Percentiles rank a stretch among this genome's conserved stretches.
phyloP scores from a whole-genome alignment of 2,113 vertebrate species.

The Neoarius graeffei region DNA sequence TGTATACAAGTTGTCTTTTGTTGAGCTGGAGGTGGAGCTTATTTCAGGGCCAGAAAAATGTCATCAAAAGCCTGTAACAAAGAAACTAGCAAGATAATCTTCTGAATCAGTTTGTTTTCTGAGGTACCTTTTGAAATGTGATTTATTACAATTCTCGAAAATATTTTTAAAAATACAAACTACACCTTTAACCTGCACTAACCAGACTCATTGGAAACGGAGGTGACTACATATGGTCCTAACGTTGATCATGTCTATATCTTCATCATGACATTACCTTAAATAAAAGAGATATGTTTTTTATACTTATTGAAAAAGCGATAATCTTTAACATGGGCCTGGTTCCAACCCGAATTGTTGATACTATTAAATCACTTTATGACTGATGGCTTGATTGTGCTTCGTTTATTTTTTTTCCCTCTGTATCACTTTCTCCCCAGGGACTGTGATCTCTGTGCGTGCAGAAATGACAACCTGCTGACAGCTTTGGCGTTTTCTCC shows the following conservation, averaged over 20 bases:
- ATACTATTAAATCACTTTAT: background rate
- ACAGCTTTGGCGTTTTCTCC: constrained; percentile 89
- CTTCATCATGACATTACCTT: background rate
- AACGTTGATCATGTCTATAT: background rate
- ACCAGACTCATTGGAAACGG: background rate
- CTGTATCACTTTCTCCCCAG: constrained; percentile 47
- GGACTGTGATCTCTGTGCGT: constrained; percentile 68
- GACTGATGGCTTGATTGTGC: background rate
- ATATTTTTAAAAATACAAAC: background rate
- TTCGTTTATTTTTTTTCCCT: background rate
- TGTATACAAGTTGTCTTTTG: no score
- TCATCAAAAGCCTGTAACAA: background rate
- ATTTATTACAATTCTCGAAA: background rate
- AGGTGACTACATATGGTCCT: background rate
- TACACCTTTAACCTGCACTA: background rate
- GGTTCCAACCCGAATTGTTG: background rate
- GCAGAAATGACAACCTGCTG: constrained; percentile 75
- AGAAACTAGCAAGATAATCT: background rate
- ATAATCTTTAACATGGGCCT: background rate
- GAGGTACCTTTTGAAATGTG: background rate
- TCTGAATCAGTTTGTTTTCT: background rate
- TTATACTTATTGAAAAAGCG: no score
- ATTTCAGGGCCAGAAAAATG: background rate
- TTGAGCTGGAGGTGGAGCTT: background rate
- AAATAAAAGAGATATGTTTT: no score